Conservation (phyloP, 2,113 vertebrate genomes). For the Erythrocebus patas region DNA sequence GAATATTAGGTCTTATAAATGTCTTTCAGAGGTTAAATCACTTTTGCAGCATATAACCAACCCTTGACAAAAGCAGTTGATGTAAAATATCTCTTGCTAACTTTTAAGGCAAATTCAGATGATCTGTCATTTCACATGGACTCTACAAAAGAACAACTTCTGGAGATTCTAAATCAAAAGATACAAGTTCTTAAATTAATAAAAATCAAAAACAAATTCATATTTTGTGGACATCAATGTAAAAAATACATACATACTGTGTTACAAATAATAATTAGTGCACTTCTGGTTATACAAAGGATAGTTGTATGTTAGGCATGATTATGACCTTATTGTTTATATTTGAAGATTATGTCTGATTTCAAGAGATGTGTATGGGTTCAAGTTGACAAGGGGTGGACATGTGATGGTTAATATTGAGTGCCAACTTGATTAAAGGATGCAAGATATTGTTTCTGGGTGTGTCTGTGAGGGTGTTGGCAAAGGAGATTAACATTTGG, state of each 20-base stretch:
- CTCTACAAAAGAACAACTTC: background rate
- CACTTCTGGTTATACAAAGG: too few relatives aligned
- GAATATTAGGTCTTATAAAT: background rate
- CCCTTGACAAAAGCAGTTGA: background rate
- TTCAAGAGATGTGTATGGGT: too few relatives aligned
- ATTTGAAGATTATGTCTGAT: too few relatives aligned
- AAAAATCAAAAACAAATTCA: background rate
- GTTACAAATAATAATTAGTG: background rate
- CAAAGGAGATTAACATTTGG: too few relatives aligned
- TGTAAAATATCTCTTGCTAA: background rate
- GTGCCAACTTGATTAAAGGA: too few relatives aligned
- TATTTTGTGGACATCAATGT: background rate
- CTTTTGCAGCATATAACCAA: background rate
- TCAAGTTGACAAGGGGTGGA: too few relatives aligned
- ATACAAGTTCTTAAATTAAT: background rate
- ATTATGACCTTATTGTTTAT: too few relatives aligned
- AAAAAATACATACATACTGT: background rate
- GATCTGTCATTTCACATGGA: background rate
- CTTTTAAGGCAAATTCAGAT: background rate
- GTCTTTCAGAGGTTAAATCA: background rate
- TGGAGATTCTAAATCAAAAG: background rate
- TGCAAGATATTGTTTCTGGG: too few relatives aligned
- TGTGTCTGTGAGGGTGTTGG: too few relatives aligned
- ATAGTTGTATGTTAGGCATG: too few relatives aligned
- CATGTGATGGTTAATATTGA: too few relatives aligned